These are phyloP conservation scores for Malurus alboscapulatus DNA, from an alignment of 2,113 vertebrate species.

Conservation along the genomic window DNA sequence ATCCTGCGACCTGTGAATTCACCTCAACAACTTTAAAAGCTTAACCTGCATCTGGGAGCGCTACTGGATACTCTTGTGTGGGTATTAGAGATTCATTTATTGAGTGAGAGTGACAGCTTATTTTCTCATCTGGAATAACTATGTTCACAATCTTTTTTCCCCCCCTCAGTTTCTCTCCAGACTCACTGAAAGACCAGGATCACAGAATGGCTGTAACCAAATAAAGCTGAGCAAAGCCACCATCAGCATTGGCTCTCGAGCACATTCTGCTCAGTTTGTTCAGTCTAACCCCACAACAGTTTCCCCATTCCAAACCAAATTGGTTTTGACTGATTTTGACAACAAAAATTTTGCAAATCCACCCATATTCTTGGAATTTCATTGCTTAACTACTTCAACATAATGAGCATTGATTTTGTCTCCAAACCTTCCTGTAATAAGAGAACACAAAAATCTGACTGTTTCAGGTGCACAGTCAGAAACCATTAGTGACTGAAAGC, in stretches of 20 bases:
- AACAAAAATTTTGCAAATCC: not conserved
- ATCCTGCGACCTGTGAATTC: conserved; percentile 4
- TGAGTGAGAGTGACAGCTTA: not conserved
- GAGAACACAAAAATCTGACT: not conserved
- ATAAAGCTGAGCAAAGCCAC: not conserved
- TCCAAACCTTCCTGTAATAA: not conserved
- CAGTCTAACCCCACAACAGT: accelerated
- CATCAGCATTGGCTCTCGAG: accelerated
- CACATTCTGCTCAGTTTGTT: not conserved
- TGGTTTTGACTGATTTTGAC: not conserved
- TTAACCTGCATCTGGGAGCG: not conserved
- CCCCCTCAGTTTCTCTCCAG: not conserved
- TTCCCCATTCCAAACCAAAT: not conserved
- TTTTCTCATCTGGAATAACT: not conserved
- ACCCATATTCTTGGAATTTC: not conserved
- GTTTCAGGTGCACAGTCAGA: not conserved
- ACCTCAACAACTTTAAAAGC: conserved; percentile 9
- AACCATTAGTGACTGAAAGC: not conserved
- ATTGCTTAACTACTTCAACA: not conserved
- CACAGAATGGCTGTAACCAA: not conserved
- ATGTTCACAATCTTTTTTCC: accelerated
- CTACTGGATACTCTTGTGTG: not conserved
- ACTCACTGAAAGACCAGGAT: not conserved
- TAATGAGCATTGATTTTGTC: accelerated
- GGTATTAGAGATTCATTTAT: not conserved